Evolutionary conservation across 2,113 vertebrate species (phyloP).

Genomic region (Pristiophorus japonicus): DNA sequence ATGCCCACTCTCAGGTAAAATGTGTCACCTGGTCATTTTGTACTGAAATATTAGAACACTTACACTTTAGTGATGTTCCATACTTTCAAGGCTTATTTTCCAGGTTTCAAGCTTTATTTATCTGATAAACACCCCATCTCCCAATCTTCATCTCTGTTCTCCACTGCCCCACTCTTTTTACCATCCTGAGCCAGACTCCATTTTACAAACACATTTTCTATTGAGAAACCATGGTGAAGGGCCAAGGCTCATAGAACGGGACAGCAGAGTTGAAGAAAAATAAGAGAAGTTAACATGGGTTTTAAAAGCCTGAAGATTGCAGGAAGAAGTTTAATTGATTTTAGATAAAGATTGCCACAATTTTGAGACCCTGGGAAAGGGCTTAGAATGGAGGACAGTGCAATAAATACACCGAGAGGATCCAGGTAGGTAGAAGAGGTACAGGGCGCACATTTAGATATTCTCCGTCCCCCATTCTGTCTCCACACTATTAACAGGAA

Average conservation of each 20-base stretch:
- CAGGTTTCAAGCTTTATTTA: not conserved
- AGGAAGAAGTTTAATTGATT: too few relatives aligned
- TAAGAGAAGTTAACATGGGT: not conserved
- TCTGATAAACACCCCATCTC: not conserved
- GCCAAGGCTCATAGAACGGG: not conserved
- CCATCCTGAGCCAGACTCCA: not conserved
- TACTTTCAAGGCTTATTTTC: not conserved
- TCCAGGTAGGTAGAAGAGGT: not conserved
- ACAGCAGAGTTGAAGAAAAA: not conserved
- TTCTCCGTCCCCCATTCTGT: not conserved
- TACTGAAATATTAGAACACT: not conserved
- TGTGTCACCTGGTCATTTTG: not conserved
- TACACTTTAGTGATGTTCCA: not conserved
- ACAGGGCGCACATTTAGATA: not conserved
- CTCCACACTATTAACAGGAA: not conserved
- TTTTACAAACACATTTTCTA: not conserved
- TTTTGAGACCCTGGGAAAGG: not conserved
- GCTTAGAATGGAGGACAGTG: not conserved
- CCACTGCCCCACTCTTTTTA: not conserved
- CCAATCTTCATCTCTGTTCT: not conserved
- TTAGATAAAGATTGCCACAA: not conserved
- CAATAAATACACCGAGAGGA: not conserved
- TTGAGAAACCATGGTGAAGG: not conserved
- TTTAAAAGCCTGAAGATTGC: too few relatives aligned
- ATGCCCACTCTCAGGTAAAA: constrained; percentile 54